Conservation (phyloP, 2,113 vertebrate species). For the Sitta europaea region DNA sequence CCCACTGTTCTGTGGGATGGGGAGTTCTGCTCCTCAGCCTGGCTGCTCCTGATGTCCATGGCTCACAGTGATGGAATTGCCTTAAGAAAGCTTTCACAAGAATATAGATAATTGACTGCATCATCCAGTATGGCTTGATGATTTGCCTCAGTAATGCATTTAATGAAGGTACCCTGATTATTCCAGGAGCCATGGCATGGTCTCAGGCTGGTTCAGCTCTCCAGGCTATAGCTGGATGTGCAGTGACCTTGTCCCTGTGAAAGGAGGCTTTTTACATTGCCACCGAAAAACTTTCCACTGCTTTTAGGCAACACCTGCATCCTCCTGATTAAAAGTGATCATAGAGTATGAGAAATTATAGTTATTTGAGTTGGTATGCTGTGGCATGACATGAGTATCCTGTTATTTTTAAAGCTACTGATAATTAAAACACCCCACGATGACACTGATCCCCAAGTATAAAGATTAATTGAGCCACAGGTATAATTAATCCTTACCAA, state of each 20-base stretch:
- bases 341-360: neutral
- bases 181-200: neutral
- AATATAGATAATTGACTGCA: neutral
- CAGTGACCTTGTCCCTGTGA: neutral
- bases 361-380: neutral
- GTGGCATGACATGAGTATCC: neutral
- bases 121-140: neutral
- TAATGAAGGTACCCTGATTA: constrained; percentile 37
- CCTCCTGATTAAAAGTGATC: neutral
- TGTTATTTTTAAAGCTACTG: neutral
- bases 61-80: neutral
- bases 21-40: neutral
- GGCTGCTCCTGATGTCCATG: neutral
- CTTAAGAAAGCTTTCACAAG: neutral
- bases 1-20: neutral
- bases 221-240: neutral
- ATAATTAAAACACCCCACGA: neutral
- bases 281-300: neutral
- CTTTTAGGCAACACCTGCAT: neutral
- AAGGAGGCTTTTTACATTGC: neutral
- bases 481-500: neutral
- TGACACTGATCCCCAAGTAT: neutral
- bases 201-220: neutral
- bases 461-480: neutral
- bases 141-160: constrained; percentile 34